Conservation (phyloP, 2,797 vertebrate species). For the Anguilla marmorata region DNA sequence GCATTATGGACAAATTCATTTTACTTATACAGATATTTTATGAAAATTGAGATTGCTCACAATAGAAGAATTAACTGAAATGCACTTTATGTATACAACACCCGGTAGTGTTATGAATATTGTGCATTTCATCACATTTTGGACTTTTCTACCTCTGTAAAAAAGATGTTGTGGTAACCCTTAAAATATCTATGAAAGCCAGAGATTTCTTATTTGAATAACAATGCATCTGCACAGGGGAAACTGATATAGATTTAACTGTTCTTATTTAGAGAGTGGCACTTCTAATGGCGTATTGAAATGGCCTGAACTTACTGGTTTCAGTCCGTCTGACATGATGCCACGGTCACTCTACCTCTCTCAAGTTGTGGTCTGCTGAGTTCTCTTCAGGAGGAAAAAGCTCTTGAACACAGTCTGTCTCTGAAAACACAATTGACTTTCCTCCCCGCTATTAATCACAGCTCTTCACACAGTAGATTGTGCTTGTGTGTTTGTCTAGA, state of each 20-base stretch:
- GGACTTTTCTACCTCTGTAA: background rate
- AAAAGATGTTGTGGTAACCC: background rate
- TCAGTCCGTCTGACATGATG: background rate
- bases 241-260: background rate
- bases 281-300: background rate
- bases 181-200: background rate
- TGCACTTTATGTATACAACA: background rate
- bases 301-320: background rate
- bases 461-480: constrained; percentile 24
- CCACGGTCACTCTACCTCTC: background rate
- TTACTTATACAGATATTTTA: background rate
- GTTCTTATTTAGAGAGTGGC: too few species aligned
- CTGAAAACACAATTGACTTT: constrained; percentile 31
- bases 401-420: background rate
- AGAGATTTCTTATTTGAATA: background rate
- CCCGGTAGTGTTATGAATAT: background rate
- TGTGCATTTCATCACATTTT: background rate
- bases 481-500: constrained; percentile 28
- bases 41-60: background rate
- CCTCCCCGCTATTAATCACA: constrained; percentile 29
- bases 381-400: background rate
- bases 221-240: background rate
- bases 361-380: background rate
- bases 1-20: background rate
- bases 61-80: background rate